phyloP scores from a whole-genome alignment of 1,140 invertebrate genomes.

The Cotesia chilonis region DNA sequence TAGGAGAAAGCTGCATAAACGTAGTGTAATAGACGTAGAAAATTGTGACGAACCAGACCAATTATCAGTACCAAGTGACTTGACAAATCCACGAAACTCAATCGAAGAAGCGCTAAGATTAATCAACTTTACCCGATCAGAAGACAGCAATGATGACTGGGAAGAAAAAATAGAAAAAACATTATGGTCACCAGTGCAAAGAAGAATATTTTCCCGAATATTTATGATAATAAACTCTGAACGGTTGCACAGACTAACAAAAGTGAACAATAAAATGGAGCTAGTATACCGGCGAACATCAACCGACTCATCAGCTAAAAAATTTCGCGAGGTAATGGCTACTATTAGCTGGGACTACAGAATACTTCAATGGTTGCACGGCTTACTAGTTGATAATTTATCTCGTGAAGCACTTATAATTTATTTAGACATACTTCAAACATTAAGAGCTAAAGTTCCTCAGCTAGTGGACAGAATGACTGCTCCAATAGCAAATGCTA shows the following conservation, averaged over 20 bases:
- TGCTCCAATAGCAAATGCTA: constrained; percentile 61
- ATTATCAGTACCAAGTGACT: constrained; percentile 69
- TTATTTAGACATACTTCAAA: constrained; percentile 84
- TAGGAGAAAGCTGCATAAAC: constrained; percentile 41
- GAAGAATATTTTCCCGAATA: constrained; percentile 73
- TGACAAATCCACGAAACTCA: constrained; percentile 69
- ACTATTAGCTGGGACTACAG: constrained; percentile 75
- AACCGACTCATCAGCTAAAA: constrained; percentile 76
- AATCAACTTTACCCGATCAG: constrained; percentile 71
- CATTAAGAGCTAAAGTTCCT: constrained; percentile 78
- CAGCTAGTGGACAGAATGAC: constrained; percentile 82
- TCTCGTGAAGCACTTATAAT: constrained; percentile 74
- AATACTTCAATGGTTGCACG: constrained; percentile 82
- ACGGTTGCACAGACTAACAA: constrained; percentile 73
- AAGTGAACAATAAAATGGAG: constrained; percentile 68
- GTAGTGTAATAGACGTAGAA: constrained; percentile 67
- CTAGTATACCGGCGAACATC: constrained; percentile 74
- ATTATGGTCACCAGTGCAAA: constrained; percentile 75
- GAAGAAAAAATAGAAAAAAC: constrained; percentile 73
- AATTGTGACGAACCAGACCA: constrained; percentile 38
- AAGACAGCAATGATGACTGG: constrained; percentile 75
- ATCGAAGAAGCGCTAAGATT: constrained; percentile 80
- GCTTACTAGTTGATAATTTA: constrained; percentile 76
- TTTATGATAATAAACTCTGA: constrained; percentile 77
- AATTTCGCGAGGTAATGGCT: constrained; percentile 74